Percentiles rank a stretch among this genome's conserved stretches.
These are phyloP conservation scores for Coleophora deauratella DNA, from an alignment of 2,888 invertebrate genomes.

Conservation along the genomic window DNA sequence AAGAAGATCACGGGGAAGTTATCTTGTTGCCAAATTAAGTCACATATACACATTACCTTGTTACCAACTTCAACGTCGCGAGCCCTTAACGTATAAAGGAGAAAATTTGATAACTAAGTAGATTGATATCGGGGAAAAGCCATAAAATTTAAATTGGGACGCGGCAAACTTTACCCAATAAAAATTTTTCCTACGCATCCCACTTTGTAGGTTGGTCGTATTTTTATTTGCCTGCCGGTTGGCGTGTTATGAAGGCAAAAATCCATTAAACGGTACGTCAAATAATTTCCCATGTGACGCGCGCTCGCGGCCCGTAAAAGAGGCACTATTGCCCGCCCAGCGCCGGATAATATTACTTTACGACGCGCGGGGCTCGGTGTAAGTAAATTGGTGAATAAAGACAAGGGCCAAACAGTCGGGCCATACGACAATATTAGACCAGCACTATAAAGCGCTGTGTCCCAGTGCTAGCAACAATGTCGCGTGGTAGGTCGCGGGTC, in stretches of 20 bases:
- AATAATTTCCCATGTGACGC: conserved; percentile 74
- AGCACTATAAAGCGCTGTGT: conserved; percentile 22
- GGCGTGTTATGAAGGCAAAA: conserved; percentile 73
- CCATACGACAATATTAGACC: conserved; percentile 22
- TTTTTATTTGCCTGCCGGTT: conserved; percentile 66
- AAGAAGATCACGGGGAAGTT: no score
- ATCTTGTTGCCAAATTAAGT: no score
- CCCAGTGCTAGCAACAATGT: conserved; percentile 12
- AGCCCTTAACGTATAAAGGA: no score
- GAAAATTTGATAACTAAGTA: no score
- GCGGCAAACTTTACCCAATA: conserved; percentile 20
- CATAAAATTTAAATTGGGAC: conserved; percentile 11
- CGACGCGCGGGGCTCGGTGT: conserved; percentile 64
- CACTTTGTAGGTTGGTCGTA: conserved; percentile 33
- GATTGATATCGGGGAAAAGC: neutral
- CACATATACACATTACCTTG: no score
- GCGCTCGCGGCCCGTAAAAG: conserved; percentile 72
- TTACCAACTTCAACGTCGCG: no score
- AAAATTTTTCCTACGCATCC: conserved; percentile 30
- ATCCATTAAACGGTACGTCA: conserved; percentile 74
- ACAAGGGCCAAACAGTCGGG: conserved; percentile 44
- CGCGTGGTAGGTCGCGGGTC: no score
- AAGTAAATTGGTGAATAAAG: conserved; percentile 72
- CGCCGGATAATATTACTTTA: conserved; percentile 72
- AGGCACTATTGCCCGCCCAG: conserved; percentile 71